A percentile compares a stretch with the other conserved stretches of the same genome.
Conservation (phyloP, 2,888 invertebrate species). For the Nephrotoma appendiculata region DNA sequence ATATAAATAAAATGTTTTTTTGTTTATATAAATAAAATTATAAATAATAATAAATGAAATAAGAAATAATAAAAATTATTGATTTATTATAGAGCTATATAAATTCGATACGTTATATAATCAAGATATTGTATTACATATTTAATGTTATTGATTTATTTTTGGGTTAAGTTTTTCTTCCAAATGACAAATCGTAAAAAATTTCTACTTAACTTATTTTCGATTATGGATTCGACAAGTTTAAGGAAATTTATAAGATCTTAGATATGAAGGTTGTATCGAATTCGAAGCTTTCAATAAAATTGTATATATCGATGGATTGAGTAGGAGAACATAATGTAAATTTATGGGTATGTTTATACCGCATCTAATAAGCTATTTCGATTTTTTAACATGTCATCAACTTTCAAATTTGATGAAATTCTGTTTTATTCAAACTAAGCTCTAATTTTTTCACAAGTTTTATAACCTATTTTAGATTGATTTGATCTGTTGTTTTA, state of each 20-base stretch:
- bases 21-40: not conserved
- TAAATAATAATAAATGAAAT: not conserved
- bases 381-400: too few species aligned
- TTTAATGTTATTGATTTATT: not conserved
- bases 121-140: not conserved
- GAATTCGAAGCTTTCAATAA: too few species aligned
- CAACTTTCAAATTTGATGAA: too few species aligned
- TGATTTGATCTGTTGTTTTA: too few species aligned
- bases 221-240: not conserved
- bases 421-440: too few species aligned
- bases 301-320: too few species aligned
- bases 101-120: not conserved
- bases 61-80: not conserved
- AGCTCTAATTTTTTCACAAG: too few species aligned
- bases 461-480: too few species aligned
- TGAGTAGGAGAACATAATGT: too few species aligned
- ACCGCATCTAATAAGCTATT: too few species aligned
- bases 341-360: too few species aligned
- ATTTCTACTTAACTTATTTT: not conserved
- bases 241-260: too few species aligned
- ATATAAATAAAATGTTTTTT: not conserved
- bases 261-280: not conserved
- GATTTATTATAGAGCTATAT: not conserved
- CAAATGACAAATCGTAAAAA: not conserved
- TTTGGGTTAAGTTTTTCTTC: not conserved